Percentiles rank a stretch among this genome's conserved stretches.
These are phyloP conservation scores for Drosophila auraria DNA, from an alignment of 1,140 invertebrate genomes.

Conservation along the genomic window DNA sequence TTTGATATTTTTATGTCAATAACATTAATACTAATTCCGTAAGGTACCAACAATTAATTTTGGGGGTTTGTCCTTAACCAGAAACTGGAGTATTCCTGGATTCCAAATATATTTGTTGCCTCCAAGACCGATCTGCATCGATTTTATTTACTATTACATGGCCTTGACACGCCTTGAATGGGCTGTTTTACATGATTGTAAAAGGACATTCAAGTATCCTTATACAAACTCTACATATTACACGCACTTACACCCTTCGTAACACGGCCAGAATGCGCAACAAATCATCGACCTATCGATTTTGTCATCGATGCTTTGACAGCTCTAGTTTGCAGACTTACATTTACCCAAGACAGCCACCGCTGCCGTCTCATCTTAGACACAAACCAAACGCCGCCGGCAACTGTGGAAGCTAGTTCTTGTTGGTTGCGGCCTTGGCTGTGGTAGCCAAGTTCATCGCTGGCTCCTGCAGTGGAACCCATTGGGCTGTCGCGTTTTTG, in stretches of 20 bases:
- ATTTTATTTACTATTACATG: not conserved
- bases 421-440: conserved; percentile 59
- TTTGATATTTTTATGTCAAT: no score
- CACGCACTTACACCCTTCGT: no score
- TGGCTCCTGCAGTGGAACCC: conserved; percentile 85
- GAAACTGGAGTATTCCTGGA: not conserved
- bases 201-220: not conserved
- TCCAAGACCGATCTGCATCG: not conserved
- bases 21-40: not conserved
- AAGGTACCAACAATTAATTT: no score
- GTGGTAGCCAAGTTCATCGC: conserved; percentile 54
- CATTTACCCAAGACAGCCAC: conserved; percentile 24
- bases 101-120: not conserved
- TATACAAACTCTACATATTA: not conserved
- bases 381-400: conserved; percentile 31
- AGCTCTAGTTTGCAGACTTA: not conserved
- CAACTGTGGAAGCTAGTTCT: conserved; percentile 56
- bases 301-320: not conserved
- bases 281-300: no score
- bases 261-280: not conserved
- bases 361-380: conserved; percentile 8
- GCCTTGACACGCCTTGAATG: not conserved
- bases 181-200: not conserved
- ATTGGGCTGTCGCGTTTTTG: conserved; percentile 87
- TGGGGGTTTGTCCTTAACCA: fast-evolving